Conservation (phyloP, 2,113 vertebrate species). For the Cnemophilus loriae region DNA sequence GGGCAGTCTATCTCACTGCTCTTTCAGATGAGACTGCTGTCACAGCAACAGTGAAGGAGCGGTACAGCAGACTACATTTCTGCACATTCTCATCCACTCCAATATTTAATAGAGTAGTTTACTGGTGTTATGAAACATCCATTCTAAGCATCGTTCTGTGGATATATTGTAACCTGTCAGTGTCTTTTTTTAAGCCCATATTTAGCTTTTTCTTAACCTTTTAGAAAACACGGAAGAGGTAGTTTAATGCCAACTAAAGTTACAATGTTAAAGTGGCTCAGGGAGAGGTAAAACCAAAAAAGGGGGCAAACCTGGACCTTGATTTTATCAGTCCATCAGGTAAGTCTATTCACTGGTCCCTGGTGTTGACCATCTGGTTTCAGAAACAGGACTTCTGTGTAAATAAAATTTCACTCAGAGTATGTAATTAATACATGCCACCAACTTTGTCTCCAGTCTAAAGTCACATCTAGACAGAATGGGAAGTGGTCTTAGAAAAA, state of each 20-base stretch:
- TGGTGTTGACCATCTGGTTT: neutral
- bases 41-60: neutral
- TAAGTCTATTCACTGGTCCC: neutral
- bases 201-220: neutral
- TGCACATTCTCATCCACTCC: neutral
- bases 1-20: neutral
- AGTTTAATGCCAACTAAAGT: neutral
- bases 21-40: neutral
- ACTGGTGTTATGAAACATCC: neutral
- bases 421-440: neutral
- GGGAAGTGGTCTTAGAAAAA: neutral
- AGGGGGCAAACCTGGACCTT: neutral
- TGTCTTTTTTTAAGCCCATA: neutral
- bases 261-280: neutral
- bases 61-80: neutral
- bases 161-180: neutral
- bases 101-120: neutral
- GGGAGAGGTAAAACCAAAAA: neutral
- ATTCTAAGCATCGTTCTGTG: neutral
- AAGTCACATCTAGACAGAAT: neutral
- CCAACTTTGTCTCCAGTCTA: neutral
- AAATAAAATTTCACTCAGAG: neutral
- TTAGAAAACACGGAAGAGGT: neutral
- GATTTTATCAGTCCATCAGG: neutral
- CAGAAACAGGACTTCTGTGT: neutral